These are phyloP conservation scores for Noctua janthe DNA, from an alignment of 2,888 invertebrate genomes.

Conservation along the genomic window DNA sequence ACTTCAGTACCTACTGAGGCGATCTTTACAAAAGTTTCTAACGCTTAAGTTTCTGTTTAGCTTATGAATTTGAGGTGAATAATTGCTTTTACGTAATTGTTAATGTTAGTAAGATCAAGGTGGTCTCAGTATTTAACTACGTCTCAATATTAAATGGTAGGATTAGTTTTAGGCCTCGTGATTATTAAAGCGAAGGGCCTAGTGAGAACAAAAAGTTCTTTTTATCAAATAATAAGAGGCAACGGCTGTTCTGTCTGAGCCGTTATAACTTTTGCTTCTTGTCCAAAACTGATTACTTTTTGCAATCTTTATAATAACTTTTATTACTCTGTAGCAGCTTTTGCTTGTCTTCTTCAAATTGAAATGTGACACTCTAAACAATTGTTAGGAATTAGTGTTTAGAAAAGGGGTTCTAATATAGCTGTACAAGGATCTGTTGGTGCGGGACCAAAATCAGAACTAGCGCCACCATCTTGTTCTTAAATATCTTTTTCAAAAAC, in stretches of 20 bases:
- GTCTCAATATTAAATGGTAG: background rate
- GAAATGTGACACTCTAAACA: background rate
- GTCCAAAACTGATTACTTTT: conserved; percentile 6
- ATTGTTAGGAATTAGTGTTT: background rate
- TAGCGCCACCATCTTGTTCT: too few relatives aligned
- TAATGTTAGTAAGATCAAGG: conserved; percentile 24
- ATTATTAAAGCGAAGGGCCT: background rate
- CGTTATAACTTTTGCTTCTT: conserved; percentile 17
- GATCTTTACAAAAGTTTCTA: conserved; percentile 7
- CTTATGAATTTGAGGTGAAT: conserved; percentile 20
- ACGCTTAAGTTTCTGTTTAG: background rate
- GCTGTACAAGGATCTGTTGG: background rate
- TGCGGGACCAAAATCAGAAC: background rate
- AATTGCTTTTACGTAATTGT: conserved; percentile 14
- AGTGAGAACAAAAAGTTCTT: background rate
- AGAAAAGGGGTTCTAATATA: background rate
- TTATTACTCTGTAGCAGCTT: background rate
- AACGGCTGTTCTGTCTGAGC: background rate
- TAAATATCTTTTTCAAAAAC: too few relatives aligned
- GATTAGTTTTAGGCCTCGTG: background rate
- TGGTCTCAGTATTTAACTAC: background rate
- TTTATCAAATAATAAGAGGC: background rate
- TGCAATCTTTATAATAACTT: background rate
- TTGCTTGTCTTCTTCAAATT: background rate
- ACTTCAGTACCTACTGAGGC: background rate